A percentile compares a stretch with the other conserved stretches of the same genome.
phyloP scores from a whole-genome alignment of 2,888 invertebrate species.

The Pollenia amentaria region DNA sequence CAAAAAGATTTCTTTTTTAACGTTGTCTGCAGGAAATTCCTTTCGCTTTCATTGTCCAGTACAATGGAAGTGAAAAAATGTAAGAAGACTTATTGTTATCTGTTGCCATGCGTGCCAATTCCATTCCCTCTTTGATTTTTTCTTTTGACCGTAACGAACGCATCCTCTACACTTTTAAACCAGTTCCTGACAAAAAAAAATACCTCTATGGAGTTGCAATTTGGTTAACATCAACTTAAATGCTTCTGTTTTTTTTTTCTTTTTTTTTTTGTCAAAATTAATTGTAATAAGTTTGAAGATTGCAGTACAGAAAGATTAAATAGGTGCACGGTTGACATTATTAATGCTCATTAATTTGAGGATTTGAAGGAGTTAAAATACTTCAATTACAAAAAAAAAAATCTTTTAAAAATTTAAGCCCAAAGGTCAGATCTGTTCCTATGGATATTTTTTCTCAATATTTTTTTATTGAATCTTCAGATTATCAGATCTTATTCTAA shows the following conservation, averaged over 20 bases:
- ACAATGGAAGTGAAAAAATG: neutral
- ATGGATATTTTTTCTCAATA: too few relatives aligned
- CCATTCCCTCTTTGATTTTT: conserved; percentile 15
- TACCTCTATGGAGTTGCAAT: conserved; percentile 27
- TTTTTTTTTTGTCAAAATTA: neutral
- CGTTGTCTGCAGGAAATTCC: conserved; percentile 57
- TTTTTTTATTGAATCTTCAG: too few relatives aligned
- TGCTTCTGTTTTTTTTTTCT: neutral
- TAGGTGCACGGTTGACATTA: neutral
- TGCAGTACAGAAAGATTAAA: neutral
- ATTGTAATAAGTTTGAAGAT: conserved; percentile 5
- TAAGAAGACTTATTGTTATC: neutral
- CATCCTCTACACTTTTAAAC: conserved; percentile 22
- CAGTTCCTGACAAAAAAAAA: conserved; percentile 31
- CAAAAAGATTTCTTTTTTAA: neutral
- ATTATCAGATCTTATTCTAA: too few relatives aligned
- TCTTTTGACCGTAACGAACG: conserved; percentile 1
- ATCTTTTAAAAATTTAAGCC: too few relatives aligned
- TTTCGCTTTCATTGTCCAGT: conserved; percentile 62
- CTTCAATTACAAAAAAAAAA: too few relatives aligned
- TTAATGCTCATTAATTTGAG: neutral
- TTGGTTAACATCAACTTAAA: neutral
- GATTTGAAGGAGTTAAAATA: too few relatives aligned
- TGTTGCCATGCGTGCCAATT: conserved; percentile 46
- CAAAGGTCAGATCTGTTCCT: too few relatives aligned